Base-by-base conservation (phyloP, 2,888 invertebrate genomes). In the Pseudanteris insignis region DNA sequence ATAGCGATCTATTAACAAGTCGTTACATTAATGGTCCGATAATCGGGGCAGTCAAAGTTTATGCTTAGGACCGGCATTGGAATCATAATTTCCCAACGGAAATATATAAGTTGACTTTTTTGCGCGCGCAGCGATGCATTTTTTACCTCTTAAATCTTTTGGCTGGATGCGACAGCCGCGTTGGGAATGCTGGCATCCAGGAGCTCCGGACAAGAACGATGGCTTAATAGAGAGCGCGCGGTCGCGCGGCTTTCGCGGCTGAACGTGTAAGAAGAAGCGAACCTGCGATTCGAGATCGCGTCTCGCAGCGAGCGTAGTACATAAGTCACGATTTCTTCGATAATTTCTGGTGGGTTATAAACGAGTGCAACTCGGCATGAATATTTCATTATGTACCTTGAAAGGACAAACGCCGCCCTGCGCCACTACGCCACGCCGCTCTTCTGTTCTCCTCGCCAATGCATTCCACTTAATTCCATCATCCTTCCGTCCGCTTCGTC, bases 361-460 rank as follows among this genome's bases (percentile, higher is more conserved):
- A 68, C 66, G 64, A 65, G 60, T 47, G 57, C 55, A 38, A 57
- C 37, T 14, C 46, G 47, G 46, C 63, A 73, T 73, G 70, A 73
- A 73, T 73, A 73, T 73, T 73, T 70, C 68, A 72, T 70, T 66
- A 66, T 67, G 63, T 67, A 67, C 55, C 50, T 59, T 62, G 60
- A 61, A 61, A 58, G 63, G 43, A 57, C 69, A 68, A 69, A 69
- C 66, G 67, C 57, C 57, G 62, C 47, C 50, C 26, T 53, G 28
- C 51, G 8, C 6, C 38, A 50, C 57, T 46, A 37, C 26, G 38
- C 40, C 28, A 50, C 46, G 48, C 41, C 36, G 38, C 44, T 30
- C 46, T 28, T 15, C 33, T 48, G 36, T 44, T 24, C 44, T 44
- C 40, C 37, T 53, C 41, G 47, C 32, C 12, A 41, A 53, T 59